Percentiles rank a stretch among this genome's conserved stretches.
Conservation (phyloP, 2,113 vertebrate species). For the Leptobrachium leishanense region DNA sequence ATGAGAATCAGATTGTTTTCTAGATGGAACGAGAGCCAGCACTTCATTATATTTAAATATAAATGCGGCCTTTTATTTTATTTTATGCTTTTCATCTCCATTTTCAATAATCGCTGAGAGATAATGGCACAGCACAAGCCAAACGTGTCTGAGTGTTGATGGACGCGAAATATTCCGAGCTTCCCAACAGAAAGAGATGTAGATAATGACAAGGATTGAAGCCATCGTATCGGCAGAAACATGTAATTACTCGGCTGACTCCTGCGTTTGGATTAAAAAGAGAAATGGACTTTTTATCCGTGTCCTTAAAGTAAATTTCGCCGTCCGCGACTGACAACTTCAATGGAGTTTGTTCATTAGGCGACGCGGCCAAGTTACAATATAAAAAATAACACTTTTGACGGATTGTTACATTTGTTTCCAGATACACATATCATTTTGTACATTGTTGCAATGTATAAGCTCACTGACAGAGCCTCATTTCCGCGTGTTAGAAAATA, state of each 20-base stretch:
- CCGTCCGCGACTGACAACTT: background rate
- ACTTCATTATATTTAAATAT: slow-evolving; percentile 2
- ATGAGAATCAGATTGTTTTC: background rate
- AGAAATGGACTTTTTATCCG: background rate
- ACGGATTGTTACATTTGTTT: too few species aligned
- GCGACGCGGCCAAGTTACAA: too few species aligned
- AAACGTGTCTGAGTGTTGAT: background rate
- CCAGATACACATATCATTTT: too few species aligned
- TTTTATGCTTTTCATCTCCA: background rate
- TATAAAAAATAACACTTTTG: too few species aligned
- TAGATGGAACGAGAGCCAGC: background rate
- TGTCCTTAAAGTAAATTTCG: background rate
- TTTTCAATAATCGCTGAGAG: background rate
- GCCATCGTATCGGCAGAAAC: background rate
- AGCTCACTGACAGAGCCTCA: too few species aligned
- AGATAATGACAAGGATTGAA: background rate
- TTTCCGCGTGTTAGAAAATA: too few species aligned
- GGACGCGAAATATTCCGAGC: background rate
- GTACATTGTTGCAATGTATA: too few species aligned
- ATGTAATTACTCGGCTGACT: background rate
- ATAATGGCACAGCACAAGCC: background rate
- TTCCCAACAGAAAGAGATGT: background rate
- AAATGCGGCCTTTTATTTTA: background rate
- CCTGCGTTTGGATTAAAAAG: background rate
- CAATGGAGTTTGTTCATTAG: background rate